phyloP scores from a whole-genome alignment of 2,113 vertebrate genomes.

The Vulpes ferrilata region DNA sequence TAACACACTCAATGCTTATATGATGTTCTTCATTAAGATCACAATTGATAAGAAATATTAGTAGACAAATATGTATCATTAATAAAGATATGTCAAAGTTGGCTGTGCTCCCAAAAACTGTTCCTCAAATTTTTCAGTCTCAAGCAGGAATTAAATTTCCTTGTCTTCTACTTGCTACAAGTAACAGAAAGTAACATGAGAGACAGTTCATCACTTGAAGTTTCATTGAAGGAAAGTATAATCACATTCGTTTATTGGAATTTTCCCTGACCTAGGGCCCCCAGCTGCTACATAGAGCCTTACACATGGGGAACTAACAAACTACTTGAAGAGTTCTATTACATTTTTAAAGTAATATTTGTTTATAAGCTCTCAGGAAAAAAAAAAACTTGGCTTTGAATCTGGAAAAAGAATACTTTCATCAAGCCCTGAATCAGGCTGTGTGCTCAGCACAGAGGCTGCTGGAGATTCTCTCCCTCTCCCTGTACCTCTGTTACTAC shows the following conservation, averaged over 20 bases:
- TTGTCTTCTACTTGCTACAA: background rate
- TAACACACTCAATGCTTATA: background rate
- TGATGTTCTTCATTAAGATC: background rate
- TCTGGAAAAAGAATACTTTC: background rate
- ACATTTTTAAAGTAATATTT: background rate
- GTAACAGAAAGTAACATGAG: background rate
- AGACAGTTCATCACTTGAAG: background rate
- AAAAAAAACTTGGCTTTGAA: background rate
- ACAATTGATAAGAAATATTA: background rate
- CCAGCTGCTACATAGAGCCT: too few relatives aligned
- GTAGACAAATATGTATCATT: background rate
- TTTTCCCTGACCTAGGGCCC: background rate
- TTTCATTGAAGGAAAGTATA: background rate
- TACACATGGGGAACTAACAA: background rate
- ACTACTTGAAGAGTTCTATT: background rate
- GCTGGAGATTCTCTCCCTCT: too few relatives aligned
- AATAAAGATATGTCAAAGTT: background rate
- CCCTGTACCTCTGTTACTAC: too few relatives aligned
- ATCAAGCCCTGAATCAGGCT: too few relatives aligned
- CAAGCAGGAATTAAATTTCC: background rate
- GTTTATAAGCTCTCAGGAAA: background rate
- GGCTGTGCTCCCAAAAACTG: background rate
- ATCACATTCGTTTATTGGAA: background rate
- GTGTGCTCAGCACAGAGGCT: too few relatives aligned
- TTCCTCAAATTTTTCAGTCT: background rate